Conservation (phyloP, 2,888 invertebrate species). For the Drosophila birchii region DNA sequence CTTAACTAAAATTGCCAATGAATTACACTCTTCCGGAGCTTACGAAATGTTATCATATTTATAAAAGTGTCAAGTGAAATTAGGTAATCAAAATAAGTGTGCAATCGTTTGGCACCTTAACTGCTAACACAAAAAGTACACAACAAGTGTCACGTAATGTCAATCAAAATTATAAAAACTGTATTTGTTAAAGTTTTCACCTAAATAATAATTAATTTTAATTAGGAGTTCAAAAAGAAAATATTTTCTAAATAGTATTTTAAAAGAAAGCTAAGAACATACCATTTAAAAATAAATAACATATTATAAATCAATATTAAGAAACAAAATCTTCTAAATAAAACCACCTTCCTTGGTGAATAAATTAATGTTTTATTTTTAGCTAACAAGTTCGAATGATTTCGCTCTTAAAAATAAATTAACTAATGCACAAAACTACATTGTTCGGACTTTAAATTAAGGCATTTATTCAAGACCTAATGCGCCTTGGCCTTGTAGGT, state of each 20-base stretch:
- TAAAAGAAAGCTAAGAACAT: not conserved
- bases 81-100: slow-evolving; percentile 9
- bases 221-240: not conserved
- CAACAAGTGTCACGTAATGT: not conserved
- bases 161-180: not conserved
- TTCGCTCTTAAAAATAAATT: slow-evolving; percentile 23
- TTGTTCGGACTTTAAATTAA: slow-evolving; percentile 3
- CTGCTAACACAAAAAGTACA: slow-evolving; percentile 7
- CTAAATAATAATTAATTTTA: not conserved
- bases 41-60: not conserved
- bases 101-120: slow-evolving; percentile 14
- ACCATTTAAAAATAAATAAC: too few relatives aligned
- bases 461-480: slow-evolving; percentile 22
- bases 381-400: not conserved
- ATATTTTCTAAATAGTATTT: not conserved
- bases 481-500: slow-evolving; percentile 90
- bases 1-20: not conserved
- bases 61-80: slow-evolving; percentile 15
- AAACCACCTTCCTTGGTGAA: not conserved
- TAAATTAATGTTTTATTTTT: slow-evolving; percentile 39
- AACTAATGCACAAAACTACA: slow-evolving; percentile 9
- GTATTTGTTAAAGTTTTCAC: not conserved
- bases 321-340: not conserved
- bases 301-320: too few relatives aligned
- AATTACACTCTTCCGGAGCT: not conserved